Evolutionary conservation across 2,113 vertebrate genomes (phyloP), one percentile per base, ranked within the genome.

Genomic region (pig (Sus scrofa)): DNA sequence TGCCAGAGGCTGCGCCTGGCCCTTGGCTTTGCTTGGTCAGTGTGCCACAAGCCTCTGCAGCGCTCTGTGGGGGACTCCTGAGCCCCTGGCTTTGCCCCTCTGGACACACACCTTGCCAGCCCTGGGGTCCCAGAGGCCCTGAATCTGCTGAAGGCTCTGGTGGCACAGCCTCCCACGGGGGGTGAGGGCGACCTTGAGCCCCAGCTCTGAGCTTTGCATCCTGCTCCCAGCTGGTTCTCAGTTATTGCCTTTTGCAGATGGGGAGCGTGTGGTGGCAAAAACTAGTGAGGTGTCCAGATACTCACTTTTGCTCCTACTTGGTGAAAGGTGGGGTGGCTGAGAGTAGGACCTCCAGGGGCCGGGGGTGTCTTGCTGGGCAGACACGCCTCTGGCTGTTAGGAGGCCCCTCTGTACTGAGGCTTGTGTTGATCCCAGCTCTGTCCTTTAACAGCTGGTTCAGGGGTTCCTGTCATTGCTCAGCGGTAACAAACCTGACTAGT

Each of bases 311-410:
- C 13, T 39, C 12, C 22, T 24, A 24, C 27, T 2, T 34, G 37
- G 52, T 84, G 50, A 75, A n/a, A 11, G 30, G 22, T 30, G 78
- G 39, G 52, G 27, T 14, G 44, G 11, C 26, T 34, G 30, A 86
- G 18, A 30, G 18, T 32, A 52, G 77, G 82, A 16, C 27, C 44
- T 71, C 26, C 9, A 1, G 2, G 24, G 54, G 4, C 60, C 1
- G 2, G 1, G 1, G 30, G 22, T n/a, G 27, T 24, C 62, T 20
- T 81, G 7, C 7, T 92, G 27, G 27, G 30, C 9, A 32, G 24
- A 26, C 8, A 3, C 0, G 1, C 32, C 19, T 20, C 27, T 22
- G 14, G 12, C 12, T 44, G 0, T 30, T n/a, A 58, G 54, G 56
- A 73, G 16, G 1, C 26, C 54, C 13, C 3, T 37, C 44, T 18